Evolutionary conservation across 2,888 invertebrate species (phyloP), one percentile per base, ranked within the genome.

Genomic region (Sarcophaga subvicina): DNA sequence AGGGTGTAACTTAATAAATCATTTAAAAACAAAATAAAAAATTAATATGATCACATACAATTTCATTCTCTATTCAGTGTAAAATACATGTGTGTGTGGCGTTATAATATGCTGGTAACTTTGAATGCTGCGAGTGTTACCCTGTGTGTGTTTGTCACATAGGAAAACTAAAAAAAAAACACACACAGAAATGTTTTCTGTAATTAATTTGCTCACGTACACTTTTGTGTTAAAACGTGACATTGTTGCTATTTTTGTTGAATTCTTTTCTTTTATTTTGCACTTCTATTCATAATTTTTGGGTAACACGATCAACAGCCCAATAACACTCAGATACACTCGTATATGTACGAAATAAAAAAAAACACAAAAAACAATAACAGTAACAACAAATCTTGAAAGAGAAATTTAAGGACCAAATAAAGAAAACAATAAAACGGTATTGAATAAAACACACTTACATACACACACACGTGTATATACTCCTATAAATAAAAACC

Each of bases 161-260:
- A 54, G 54, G 3, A 54, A 54, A 54, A 54, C 17, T 54, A 54
- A 1, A 17, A 4, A 17, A 27, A 45, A 75, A 59, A 37, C 8
- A 37, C 0, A 2, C 2, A 8, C 8, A 37, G 8, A 37, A n/a
- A 22, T 6, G 54, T 49, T 79, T 54, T 17, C 54, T 77, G 84
- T 87, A 87, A 84, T 84, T 87, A 81, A 87, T 87, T 87, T 87
- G 81, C 79, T 87, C 87, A 87, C 87, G 84, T 87, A 77, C 70
- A 60, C 4, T 70, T 60, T 82, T 81, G 47, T 79, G 71, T 79
- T 72, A 72, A 82, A 76, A 87, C 87, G 87, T 87, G 87, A 87
- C 84, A 84, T 76, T 87, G 76, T 78, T 47, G 20, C 67, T 54
- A 79, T 81, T 84, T 49, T 75, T 59, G 66, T 10, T 73, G 67